phyloP scores from a whole-genome alignment of 35 echinoderm and acorn worm species.

The Nesometra sesokonis region DNA sequence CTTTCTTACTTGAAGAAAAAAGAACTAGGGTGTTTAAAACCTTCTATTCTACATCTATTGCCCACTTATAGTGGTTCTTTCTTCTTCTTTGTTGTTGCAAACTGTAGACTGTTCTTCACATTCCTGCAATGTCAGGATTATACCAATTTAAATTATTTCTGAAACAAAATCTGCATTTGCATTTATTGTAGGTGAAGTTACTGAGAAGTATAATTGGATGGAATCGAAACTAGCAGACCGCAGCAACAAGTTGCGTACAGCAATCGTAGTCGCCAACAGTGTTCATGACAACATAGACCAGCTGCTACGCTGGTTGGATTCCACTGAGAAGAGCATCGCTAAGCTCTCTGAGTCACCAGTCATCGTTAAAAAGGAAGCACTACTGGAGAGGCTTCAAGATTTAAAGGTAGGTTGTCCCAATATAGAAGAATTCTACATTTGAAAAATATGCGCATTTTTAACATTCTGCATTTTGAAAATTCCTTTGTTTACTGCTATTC shows the following conservation, averaged over 20 bases:
- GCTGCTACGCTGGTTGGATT: conserved; percentile 83
- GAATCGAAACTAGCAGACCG: conserved; percentile 72
- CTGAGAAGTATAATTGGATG: conserved; percentile 77
- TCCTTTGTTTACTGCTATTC: no score
- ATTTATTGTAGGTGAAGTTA: conserved; percentile 48
- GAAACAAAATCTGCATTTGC: no score
- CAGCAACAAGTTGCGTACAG: conserved; percentile 89
- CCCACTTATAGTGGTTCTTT: no score
- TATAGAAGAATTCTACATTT: not conserved
- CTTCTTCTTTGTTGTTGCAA: no score
- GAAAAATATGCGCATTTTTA: no score
- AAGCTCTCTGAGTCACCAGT: conserved; percentile 69
- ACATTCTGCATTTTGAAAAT: no score
- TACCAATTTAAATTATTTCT: no score
- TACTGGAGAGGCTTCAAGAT: conserved; percentile 77
- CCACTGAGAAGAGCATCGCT: conserved; percentile 67
- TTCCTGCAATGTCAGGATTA: no score
- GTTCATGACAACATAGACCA: conserved; percentile 80
- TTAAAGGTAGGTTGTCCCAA: conserved; percentile 61
- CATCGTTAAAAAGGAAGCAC: conserved; percentile 79
- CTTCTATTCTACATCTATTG: no score
- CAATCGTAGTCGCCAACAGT: conserved; percentile 78
- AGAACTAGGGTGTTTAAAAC: no score
- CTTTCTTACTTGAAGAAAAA: no score
- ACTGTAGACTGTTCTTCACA: no score